These are phyloP conservation scores for Pterostichus niger DNA, from an alignment of 2,888 invertebrate genomes.

Conservation along the genomic window DNA sequence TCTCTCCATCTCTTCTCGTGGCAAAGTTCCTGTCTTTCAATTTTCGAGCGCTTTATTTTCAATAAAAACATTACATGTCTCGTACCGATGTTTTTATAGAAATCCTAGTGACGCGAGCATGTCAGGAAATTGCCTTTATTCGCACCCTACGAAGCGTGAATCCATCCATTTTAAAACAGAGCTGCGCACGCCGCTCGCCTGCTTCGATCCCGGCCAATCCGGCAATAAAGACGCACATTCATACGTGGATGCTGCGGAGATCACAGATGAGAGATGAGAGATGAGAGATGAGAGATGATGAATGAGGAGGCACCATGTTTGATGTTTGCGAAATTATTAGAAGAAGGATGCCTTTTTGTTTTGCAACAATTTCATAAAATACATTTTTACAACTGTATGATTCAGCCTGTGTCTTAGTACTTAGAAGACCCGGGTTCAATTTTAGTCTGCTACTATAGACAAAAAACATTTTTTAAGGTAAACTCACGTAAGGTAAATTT, in stretches of 20 bases:
- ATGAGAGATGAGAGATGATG: background rate
- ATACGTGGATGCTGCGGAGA: too few species aligned
- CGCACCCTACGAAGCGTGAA: conserved; percentile 48
- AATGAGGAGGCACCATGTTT: background rate
- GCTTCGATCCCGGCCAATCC: conserved; percentile 22
- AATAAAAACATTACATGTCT: conserved; percentile 61
- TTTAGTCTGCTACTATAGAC: too few species aligned
- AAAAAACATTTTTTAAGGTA: too few species aligned
- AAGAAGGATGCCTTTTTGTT: background rate
- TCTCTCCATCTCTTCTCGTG: background rate
- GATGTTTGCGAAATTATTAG: background rate
- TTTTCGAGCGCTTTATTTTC: conserved; percentile 58
- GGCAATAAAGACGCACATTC: conserved; percentile 10
- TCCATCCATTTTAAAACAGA: conserved; percentile 62
- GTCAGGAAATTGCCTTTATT: conserved; percentile 62
- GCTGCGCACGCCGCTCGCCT: background rate
- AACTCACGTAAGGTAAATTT: too few species aligned
- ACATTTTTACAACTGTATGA: too few species aligned
- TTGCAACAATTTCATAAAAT: too few species aligned
- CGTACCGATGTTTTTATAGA: conserved; percentile 60
- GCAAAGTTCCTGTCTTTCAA: conserved; percentile 51
- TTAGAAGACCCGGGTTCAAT: too few species aligned
- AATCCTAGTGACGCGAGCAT: conserved; percentile 53
- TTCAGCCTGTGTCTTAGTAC: too few species aligned
- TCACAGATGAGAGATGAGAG: background rate